Evolutionary conservation across 1,140 invertebrate genomes (phyloP).

Genomic region (Conus ventricosus): DNA sequence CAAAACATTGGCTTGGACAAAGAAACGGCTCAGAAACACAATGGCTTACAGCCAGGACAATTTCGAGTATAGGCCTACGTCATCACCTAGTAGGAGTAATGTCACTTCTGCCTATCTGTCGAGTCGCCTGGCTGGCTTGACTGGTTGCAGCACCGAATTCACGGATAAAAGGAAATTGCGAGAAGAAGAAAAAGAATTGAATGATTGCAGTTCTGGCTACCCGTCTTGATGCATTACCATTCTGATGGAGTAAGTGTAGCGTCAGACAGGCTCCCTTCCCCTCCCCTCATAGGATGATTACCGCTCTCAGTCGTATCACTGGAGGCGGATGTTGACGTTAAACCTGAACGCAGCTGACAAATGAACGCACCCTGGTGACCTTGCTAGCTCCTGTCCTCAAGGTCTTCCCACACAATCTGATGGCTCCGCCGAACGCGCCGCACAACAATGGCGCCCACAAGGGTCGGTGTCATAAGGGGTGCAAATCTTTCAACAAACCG

Average conservation of each 20-base stretch:
- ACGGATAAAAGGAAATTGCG: too few species aligned
- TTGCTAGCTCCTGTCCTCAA: neutral
- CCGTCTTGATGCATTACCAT: too few species aligned
- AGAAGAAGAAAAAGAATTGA: too few species aligned
- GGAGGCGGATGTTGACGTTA: neutral
- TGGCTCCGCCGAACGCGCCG: neutral
- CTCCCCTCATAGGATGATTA: too few species aligned
- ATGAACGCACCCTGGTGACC: slow-evolving; percentile 29
- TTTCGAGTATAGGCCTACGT: neutral
- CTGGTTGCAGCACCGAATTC: too few species aligned
- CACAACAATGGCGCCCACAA: neutral
- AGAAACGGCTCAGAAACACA: neutral
- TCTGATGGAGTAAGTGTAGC: too few species aligned
- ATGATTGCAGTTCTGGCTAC: too few species aligned
- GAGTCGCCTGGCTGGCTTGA: too few species aligned
- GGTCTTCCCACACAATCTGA: neutral
- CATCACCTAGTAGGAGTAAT: slow-evolving; percentile 5
- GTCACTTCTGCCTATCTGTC: too few species aligned
- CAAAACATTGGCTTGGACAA: slow-evolving; percentile 1
- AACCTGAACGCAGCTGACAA: neutral
- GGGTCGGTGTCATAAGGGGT: slow-evolving; percentile 23
- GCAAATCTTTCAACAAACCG: slow-evolving; percentile 25
- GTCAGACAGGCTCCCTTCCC: too few species aligned
- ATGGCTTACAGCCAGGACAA: slow-evolving; percentile 14
- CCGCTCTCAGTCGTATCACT: too few species aligned